Evolutionary conservation across 2,888 invertebrate species (phyloP).

Genomic region (Lamproptera curius): DNA sequence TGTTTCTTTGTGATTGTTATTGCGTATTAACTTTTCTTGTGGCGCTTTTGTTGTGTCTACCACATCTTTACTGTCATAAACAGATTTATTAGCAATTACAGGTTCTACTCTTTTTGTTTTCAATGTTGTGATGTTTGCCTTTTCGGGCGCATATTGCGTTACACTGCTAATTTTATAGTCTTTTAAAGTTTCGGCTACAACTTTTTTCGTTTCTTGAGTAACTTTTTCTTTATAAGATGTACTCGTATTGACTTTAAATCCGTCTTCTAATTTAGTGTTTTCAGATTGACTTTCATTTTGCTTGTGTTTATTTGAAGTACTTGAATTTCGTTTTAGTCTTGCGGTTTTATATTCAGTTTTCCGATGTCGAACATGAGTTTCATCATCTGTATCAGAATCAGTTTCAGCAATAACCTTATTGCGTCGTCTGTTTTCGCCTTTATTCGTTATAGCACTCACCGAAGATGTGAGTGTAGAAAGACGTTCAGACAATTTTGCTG

Average conservation of each 20-base stretch:
- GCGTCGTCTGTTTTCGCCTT: constrained; percentile 70
- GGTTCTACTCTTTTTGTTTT: constrained; percentile 35
- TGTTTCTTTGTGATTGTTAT: constrained; percentile 30
- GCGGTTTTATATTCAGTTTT: constrained; percentile 69
- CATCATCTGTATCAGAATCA: constrained; percentile 62
- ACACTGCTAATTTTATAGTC: constrained; percentile 17
- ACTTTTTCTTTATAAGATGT: constrained; percentile 46
- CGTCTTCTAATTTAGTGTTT: constrained; percentile 52
- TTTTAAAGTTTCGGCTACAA: constrained; percentile 47
- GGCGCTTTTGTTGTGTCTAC: constrained; percentile 15
- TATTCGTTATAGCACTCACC: constrained; percentile 74
- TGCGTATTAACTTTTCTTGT: constrained; percentile 15
- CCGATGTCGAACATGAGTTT: constrained; percentile 61
- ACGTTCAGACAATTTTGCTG: constrained; percentile 68
- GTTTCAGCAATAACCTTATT: constrained; percentile 66
- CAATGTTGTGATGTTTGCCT: constrained; percentile 25
- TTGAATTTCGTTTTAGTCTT: constrained; percentile 65
- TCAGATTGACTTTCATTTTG: constrained; percentile 49
- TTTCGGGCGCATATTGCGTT: neutral
- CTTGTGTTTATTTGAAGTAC: constrained; percentile 59
- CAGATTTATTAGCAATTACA: constrained; percentile 30
- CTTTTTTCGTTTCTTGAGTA: constrained; percentile 57
- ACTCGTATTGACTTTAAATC: constrained; percentile 29
- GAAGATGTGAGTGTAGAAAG: constrained; percentile 75
- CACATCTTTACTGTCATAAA: constrained; percentile 25